phyloP scores from a whole-genome alignment of 2,113 vertebrate genomes.

The Corvus moneduloides region DNA sequence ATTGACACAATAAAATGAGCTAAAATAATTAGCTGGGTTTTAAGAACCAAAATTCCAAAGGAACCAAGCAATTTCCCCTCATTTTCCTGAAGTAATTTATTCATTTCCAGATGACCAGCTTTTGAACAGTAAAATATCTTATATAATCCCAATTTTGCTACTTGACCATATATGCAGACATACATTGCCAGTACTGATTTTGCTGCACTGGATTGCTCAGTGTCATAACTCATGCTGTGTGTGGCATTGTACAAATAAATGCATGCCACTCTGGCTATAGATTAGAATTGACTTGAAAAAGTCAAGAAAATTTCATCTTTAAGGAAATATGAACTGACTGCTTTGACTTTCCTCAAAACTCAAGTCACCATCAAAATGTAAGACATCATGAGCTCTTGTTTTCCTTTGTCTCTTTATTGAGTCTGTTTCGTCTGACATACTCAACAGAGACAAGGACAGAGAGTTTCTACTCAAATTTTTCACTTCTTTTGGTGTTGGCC shows the following conservation, averaged over 20 bases:
- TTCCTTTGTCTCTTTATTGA: background rate
- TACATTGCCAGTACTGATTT: background rate
- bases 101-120: background rate
- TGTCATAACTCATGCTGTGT: background rate
- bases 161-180: background rate
- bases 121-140: background rate
- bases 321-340: background rate
- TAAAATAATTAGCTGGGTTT: background rate
- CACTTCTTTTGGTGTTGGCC: background rate
- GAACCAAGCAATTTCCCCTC: accelerated
- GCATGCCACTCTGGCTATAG: background rate
- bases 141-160: background rate
- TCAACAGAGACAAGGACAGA: background rate
- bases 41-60: background rate
- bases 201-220: background rate
- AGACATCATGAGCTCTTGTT: background rate
- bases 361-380: background rate
- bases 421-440: background rate
- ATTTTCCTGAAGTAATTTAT: background rate
- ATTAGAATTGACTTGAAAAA: background rate
- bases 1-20: background rate
- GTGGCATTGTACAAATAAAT: background rate
- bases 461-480: background rate
- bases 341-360: background rate
- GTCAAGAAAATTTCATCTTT: background rate